Evolutionary conservation across 2,888 invertebrate species (phyloP), one percentile per base, ranked within the genome.

Genomic region (Perdita meconis): DNA sequence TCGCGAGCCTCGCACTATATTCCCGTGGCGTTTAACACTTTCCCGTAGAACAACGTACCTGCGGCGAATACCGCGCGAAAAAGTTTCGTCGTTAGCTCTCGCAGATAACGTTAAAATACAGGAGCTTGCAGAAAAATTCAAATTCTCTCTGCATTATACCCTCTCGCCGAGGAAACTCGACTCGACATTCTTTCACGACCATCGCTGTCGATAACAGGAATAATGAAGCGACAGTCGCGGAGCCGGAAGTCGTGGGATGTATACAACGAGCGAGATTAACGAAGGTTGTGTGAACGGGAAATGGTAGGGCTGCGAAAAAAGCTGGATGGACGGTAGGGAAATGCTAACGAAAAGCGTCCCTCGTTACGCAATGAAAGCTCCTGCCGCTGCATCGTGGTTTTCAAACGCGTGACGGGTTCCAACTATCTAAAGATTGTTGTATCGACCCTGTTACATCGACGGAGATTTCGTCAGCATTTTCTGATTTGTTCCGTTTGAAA

Each of bases 261-360:
- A 42, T 19, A 64, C 60, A 53, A 30, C 56, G 42, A 47, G 67
- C 59, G 65, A 72, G 64, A 75, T 81, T 81, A 79, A 81, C 78
- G 64, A 75, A 79, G 60, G 30, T 30, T 30, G 30, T 30, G 30
- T 30, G 30, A 30, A 30, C 30, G 44, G 42, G 13, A n/a, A 30
- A 13, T 26, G 34, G n/a, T 4, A 22, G 56, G 57, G 55, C 55
- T 57, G 57, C 50, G 36, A 59, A 40, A 51, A 19, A 2, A 51
- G 26, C 42, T 13, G n/a, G n/a, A 22, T 22, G 34, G 55, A 47
- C n/a, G 10, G 59, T 51, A 61, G 22, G 26, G 51, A 38, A 61
- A 50, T 79, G 79, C 81, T 81, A 81, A 79, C 72, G 69, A 81
- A 81, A 67, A 70, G 57, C 34, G 44, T 61, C 64, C 68, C 61